Evolutionary conservation across 2,113 vertebrate species (phyloP), one percentile per base, ranked within the genome.

Genomic region (Colistium nudipinnis): DNA sequence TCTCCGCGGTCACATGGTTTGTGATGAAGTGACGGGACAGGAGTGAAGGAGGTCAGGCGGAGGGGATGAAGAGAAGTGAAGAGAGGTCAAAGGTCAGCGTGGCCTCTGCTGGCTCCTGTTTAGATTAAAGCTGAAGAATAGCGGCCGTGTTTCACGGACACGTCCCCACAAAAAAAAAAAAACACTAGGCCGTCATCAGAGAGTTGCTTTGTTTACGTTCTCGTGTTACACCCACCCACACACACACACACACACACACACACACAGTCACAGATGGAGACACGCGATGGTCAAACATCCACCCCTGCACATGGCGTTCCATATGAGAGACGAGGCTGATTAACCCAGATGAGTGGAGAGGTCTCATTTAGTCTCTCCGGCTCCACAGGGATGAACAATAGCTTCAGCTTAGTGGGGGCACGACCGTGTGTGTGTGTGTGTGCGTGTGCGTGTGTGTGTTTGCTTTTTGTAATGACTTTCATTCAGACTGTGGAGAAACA

Each of bases 61-160:
- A 79, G 66, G 66, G 70, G 72, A 82, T 67, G 74, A 67, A 49
- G 63, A 66, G 56, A 65, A 67, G 70, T 78, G 59, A 70, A 64
- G 65, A 14, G 1, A 38, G 87, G 89, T 87, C 83, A 88, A 54
- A 88, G 91, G 89, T 91, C 78, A 78, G 45, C 3, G n/a, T 45
- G 4, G 74, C 30, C 57, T 69, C 78, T 54, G 65, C 65, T 77
- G 31, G 79, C 74, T 78, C 39, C 54, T 72, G 82, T 86, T 87
- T 76, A 56, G 54, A n/a, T 25, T 39, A 70, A 44, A 59, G 73
- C 59, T 79, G 80, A 84, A 87, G 81, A 91, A 88, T 83, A 64
- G 84, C 65, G 38, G 63, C 41, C 49, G 71, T 89, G 85, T 89
- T 64, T 74, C 68, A 44, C 54, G 81, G 74, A 73, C 83, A 76